phyloP scores from a whole-genome alignment of 64 coral and sea anemone genomes.

The Montipora capricornis region DNA sequence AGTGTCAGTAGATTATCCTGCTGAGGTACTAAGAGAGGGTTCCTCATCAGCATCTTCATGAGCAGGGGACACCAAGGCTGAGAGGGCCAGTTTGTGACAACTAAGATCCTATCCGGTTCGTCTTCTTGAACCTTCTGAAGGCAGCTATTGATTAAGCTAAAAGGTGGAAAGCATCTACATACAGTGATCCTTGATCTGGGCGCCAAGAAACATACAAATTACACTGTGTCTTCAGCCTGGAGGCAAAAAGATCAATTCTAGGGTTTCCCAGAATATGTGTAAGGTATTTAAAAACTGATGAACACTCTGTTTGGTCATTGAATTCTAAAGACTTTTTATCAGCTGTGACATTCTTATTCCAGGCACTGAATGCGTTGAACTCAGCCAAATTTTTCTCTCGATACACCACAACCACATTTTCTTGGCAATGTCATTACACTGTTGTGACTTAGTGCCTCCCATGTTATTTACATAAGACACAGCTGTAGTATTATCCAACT shows the following conservation, averaged over 20 bases:
- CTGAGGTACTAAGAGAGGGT: no score
- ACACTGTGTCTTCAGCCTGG: neutral
- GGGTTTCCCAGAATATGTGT: neutral
- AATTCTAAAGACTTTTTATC: neutral
- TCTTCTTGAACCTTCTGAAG: no score
- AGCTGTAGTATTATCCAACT: neutral
- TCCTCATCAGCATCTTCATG: no score
- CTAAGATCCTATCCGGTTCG: no score
- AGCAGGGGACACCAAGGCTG: no score
- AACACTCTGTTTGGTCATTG: neutral
- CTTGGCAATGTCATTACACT: constrained; percentile 46
- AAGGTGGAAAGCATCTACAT: no score
- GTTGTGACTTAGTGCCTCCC: constrained; percentile 7
- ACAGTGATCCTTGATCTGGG: no score
- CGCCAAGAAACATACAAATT: no score
- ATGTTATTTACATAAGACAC: constrained; percentile 57
- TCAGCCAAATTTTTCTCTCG: neutral
- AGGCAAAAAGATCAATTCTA: neutral
- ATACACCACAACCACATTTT: constrained; percentile 58
- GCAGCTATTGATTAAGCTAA: no score
- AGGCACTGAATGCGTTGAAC: constrained; percentile 22
- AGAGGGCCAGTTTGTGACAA: no score
- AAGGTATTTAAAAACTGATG: neutral
- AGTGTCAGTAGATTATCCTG: no score
- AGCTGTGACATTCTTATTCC: constrained; percentile 39